Evolutionary conservation across 1,140 invertebrate genomes (phyloP), one percentile per base, ranked within the genome.

Genomic region (Neotoxoptera formosana): DNA sequence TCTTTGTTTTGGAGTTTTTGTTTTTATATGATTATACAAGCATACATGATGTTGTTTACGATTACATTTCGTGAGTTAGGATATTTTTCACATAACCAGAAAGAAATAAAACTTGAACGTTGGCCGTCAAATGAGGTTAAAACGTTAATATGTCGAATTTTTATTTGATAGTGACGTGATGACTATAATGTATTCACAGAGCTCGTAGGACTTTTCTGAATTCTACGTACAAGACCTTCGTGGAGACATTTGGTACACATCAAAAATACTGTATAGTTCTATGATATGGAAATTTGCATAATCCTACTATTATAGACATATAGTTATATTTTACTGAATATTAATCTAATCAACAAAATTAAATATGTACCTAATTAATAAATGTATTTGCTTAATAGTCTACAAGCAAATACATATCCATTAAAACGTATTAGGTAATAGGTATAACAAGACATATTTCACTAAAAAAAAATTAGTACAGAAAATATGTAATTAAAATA

Each of bases 91-190:
- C 21, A 90, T 51, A 45, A 67, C 23, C 41, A 90, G 41, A 60
- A 90, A 60, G 7, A 89, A 87, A 60, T 53, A 88, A 36, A 30
- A 67, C 36, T 89, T 41, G 53, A 90, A 45, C 48, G 30, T 90
- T 45, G 88, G 36, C 88, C 88, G 25, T 56, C 23, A 60, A 41
- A 67, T 90, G n/a, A 60, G 56, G 89, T 60, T 90, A 45, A 90
- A 90, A 90, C 36, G 47, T 90, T 67, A 90, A 90, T 90, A 90
- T 90, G 89, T 90, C 25, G 36, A 67, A 30, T 25, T 60, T n/a
- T 25, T 90, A 30, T 45, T 21, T 47, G 2, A 1, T 67, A 41
- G 36, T 45, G 89, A 45, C 53, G 45, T 45, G 53, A 60, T 14
- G 36, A 2, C 1, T 88, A 45, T 90, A 34, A 36, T 60, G 7